Evolutionary conservation across 2,888 invertebrate species (phyloP).

Genomic region (Eudemis profundana): DNA sequence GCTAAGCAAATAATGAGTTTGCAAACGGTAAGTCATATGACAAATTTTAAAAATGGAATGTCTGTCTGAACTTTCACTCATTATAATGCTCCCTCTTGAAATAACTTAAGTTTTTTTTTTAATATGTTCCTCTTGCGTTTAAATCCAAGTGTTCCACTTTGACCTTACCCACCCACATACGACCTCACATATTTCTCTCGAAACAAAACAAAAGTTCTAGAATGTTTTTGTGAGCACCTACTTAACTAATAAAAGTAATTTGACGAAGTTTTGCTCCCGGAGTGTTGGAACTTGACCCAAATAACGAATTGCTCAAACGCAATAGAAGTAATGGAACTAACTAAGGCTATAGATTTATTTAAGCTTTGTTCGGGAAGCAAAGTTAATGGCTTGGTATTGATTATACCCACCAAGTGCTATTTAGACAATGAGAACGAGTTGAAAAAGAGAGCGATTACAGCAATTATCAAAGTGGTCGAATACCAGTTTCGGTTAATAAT

Average conservation of each 20-base stretch:
- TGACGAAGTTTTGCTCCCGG: constrained; percentile 34
- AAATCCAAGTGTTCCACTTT: background rate
- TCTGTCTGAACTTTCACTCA: too few relatives aligned
- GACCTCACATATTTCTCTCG: constrained; percentile 5
- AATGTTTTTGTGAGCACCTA: constrained; percentile 36
- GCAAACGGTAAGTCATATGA: too few relatives aligned
- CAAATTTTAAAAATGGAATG: too few relatives aligned
- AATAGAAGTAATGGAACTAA: constrained; percentile 39
- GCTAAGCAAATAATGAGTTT: too few relatives aligned
- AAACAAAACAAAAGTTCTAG: constrained; percentile 26
- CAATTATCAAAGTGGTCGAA: too few relatives aligned
- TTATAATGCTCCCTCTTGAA: too few relatives aligned
- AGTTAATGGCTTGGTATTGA: constrained; percentile 37
- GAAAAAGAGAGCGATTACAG: background rate
- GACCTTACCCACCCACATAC: background rate
- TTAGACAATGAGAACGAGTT: constrained; percentile 15
- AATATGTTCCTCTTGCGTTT: too few relatives aligned
- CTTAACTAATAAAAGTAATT: constrained; percentile 43
- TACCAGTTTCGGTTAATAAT: too few relatives aligned
- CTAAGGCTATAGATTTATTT: constrained; percentile 40
- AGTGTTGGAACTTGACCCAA: constrained; percentile 39
- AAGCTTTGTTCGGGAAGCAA: constrained; percentile 38
- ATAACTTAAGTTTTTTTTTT: too few relatives aligned
- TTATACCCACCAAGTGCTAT: constrained; percentile 13
- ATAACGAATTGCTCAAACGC: constrained; percentile 38